Evolutionary conservation across 37 sponge, comb jelly and placozoan genomes (phyloP).

Genomic region (Corticium candelabrum): DNA sequence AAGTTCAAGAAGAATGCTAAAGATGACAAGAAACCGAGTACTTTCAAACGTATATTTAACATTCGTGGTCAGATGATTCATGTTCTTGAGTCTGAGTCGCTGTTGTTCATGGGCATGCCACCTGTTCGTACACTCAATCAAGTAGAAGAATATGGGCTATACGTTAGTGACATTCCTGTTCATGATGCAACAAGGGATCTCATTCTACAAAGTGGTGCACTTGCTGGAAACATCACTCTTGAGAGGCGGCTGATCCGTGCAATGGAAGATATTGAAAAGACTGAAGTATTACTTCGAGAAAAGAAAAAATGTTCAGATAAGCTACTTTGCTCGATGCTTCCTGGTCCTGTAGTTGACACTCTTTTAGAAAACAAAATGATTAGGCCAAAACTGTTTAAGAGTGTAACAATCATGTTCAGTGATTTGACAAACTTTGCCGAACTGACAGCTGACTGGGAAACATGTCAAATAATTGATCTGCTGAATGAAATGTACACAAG

Average conservation of each 20-base stretch:
- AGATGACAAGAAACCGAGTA: neutral
- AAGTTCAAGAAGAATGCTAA: neutral
- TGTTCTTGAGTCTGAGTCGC: neutral
- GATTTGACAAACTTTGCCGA: neutral
- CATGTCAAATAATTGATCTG: neutral
- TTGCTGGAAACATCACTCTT: neutral
- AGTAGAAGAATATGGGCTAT: neutral
- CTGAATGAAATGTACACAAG: neutral
- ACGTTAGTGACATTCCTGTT: neutral
- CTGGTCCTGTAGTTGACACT: neutral
- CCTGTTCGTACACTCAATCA: neutral
- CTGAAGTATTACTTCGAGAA: neutral
- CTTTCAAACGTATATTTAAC: neutral
- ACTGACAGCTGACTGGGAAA: neutral
- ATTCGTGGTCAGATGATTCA: neutral
- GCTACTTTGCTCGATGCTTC: neutral
- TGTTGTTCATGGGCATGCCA: neutral
- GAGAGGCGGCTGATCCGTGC: neutral
- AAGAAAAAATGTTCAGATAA: neutral
- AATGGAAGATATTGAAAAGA: neutral
- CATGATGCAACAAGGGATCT: neutral
- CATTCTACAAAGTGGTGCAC: neutral
- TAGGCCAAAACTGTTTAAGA: neutral
- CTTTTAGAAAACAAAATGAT: neutral
- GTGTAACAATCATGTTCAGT: neutral